phyloP scores from a whole-genome alignment of 2,113 vertebrate species.

The Vimba vimba region DNA sequence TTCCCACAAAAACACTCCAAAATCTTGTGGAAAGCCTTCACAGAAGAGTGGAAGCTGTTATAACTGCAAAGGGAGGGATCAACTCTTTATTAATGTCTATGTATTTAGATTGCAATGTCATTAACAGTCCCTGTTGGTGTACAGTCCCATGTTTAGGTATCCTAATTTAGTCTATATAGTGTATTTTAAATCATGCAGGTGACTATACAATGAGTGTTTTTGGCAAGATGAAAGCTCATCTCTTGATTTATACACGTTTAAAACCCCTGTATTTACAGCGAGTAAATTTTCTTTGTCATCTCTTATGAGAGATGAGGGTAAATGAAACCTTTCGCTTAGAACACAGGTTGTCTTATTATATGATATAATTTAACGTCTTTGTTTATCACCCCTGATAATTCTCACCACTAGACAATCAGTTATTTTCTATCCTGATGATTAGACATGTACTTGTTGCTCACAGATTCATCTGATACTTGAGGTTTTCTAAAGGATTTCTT shows the following conservation, averaged over 20 bases:
- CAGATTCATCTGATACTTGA: neutral
- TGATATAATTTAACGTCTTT: neutral
- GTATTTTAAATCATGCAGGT: neutral
- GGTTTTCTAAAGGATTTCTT: slow-evolving; percentile 18
- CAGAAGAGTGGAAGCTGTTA: too few relatives aligned
- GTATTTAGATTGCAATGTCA: too few relatives aligned
- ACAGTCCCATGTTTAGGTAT: too few relatives aligned
- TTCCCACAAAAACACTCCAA: too few relatives aligned
- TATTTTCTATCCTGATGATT: slow-evolving; percentile 26
- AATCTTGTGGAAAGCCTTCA: too few relatives aligned
- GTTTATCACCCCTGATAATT: too few relatives aligned
- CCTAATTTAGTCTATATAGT: too few relatives aligned
- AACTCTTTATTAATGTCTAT: too few relatives aligned
- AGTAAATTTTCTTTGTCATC: neutral
- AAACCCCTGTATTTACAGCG: neutral
- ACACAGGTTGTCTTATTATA: slow-evolving; percentile 1
- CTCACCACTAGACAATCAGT: neutral
- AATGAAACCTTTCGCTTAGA: neutral
- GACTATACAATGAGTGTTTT: neutral
- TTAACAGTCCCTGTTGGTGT: too few relatives aligned
- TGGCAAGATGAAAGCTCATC: neutral
- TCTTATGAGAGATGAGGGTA: neutral
- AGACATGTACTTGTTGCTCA: slow-evolving; percentile 15
- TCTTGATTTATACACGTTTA: neutral
- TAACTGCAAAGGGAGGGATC: too few relatives aligned